phyloP scores from a whole-genome alignment of 2,113 vertebrate species.

The Ceuthmochares aereus region DNA sequence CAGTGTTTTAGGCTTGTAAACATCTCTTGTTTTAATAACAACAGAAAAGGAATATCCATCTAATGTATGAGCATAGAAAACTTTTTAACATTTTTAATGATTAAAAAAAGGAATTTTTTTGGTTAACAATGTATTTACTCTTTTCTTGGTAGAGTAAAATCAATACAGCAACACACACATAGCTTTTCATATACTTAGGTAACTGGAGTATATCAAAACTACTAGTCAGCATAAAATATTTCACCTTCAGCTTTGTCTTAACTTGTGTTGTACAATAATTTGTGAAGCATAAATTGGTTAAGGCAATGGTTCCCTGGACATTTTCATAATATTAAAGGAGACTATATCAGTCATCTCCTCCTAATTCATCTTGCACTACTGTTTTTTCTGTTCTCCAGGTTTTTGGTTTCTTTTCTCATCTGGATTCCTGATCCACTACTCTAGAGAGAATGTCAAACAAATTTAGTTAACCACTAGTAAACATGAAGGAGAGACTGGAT shows the following conservation, averaged over 20 bases:
- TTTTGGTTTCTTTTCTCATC: not conserved
- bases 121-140: not conserved
- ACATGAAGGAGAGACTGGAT: not conserved
- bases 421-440: not conserved
- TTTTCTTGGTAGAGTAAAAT: not conserved
- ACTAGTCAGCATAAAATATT: not conserved
- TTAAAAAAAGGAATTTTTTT: not conserved
- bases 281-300: not conserved
- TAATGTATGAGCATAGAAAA: not conserved
- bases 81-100: not conserved
- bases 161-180: not conserved
- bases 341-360: fast-evolving
- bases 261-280: not conserved
- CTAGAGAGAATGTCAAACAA: not conserved
- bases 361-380: not conserved
- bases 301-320: not conserved
- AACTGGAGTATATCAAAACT: not conserved
- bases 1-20: not conserved
- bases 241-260: not conserved
- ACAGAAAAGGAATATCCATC: not conserved
- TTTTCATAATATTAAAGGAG: not conserved
- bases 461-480: not conserved
- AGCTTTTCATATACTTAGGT: not conserved
- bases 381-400: not conserved
- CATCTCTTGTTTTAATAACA: not conserved